Base-by-base conservation (phyloP, 2,797 vertebrate species). In the Sardinella longiceps region DNA sequence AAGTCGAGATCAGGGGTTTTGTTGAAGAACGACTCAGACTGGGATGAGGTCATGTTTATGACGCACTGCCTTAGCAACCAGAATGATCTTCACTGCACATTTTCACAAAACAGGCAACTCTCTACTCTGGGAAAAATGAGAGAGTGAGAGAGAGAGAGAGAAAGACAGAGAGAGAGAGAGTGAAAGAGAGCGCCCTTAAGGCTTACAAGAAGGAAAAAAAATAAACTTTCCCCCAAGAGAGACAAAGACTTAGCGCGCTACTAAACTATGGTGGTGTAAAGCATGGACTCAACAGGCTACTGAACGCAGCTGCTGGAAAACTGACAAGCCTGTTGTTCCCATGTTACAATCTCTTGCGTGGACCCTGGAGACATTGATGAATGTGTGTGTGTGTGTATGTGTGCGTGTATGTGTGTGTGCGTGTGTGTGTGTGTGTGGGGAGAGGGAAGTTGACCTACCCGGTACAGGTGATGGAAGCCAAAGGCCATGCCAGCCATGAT, bases 381-480 rank as follows among this genome's bases (percentile, higher is more conserved):
- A 70, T 70, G 66, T 18, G 60, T 63, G 56, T 58, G 18, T 58
- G 2, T 58, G 56, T 25, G 56, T 6, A 20, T n/a, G 9, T 7
- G 56, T 58, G 9, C 23, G 56, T 48, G 56, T 58, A 20, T 58
- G 56, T 20, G 12, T 51, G 12, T 6, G 56, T 48, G 46, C 12
- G 46, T 43, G 43, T 43, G 43, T 43, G 43, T 43, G 43, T 43
- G 51, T 53, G 20, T 53, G 51, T 60, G 58, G n/a, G 25, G 11
- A 10, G 63, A 15, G 28, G 63, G 28, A n/a, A 18, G 70, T 23
- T 77, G 70, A 77, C 91, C 86, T 95, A 96, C 98, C 96, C 96
- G 98, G 93, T 99, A 99, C 60, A 99, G 96, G 85, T 98, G 98
- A 94, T 99, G 97, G 89, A 98, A 98, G 87, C 98, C 97, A 84